Conservation (phyloP, 2,113 vertebrate genomes). For the Hemiscyllium ocellatum region DNA sequence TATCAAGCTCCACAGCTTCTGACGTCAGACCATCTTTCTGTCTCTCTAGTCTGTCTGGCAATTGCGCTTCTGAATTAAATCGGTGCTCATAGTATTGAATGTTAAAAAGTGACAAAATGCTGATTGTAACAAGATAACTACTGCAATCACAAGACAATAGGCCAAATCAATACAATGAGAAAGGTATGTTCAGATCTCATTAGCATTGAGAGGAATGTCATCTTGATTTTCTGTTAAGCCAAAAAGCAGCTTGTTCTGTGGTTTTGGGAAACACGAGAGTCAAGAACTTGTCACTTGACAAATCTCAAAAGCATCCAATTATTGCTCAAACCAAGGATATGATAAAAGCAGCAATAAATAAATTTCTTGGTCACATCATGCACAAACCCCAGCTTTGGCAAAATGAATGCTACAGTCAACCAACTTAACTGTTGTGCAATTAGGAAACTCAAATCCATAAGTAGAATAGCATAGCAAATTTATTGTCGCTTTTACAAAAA, state of each 20-base stretch:
- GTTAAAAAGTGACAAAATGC: slow-evolving; percentile 11
- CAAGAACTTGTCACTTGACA: neutral
- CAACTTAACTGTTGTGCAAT: neutral
- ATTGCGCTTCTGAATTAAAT: neutral
- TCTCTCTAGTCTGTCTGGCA: neutral
- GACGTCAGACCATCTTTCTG: neutral
- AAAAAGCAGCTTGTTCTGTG: neutral
- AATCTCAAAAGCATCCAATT: neutral
- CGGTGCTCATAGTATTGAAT: neutral
- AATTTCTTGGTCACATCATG: neutral
- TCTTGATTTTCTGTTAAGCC: slow-evolving; percentile 22
- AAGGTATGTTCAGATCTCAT: slow-evolving; percentile 2
- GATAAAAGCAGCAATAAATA: neutral
- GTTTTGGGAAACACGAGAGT: neutral
- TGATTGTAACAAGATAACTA: slow-evolving; percentile 16
- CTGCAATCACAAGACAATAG: neutral
- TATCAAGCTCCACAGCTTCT: neutral
- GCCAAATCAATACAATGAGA: neutral
- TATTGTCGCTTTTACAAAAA: no score
- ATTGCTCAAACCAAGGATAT: neutral
- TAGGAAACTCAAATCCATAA: neutral
- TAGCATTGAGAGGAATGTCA: neutral
- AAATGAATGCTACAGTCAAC: neutral
- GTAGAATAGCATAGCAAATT: no score
- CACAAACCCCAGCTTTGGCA: neutral